These are phyloP conservation scores for Ischnus inquisitorius DNA, from an alignment of 2,888 invertebrate genomes.

Conservation along the genomic window DNA sequence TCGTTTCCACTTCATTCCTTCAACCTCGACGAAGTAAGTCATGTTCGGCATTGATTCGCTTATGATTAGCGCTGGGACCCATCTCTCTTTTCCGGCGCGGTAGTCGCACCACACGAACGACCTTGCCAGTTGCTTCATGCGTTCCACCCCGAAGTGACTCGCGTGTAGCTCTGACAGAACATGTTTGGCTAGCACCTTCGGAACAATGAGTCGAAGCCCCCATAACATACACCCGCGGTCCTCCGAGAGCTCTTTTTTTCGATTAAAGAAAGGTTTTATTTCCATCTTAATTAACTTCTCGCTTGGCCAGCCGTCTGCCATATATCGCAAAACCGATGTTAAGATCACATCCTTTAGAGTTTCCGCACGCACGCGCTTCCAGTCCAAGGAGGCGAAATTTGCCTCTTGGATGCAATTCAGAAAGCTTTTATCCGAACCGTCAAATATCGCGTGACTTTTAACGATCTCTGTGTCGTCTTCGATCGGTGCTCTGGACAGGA, in stretches of 20 bases:
- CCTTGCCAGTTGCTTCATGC: constrained; percentile 65
- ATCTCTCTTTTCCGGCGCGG: background rate
- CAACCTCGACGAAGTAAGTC: too few species aligned
- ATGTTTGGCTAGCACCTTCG: constrained; percentile 25
- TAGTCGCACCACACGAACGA: constrained; percentile 67
- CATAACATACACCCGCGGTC: constrained; percentile 61
- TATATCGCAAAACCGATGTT: constrained; percentile 7
- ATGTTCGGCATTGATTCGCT: too few species aligned
- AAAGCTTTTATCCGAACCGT: constrained; percentile 11
- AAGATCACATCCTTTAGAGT: constrained; percentile 28
- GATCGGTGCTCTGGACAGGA: constrained; percentile 47
- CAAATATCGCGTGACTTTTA: background rate
- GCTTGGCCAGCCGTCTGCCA: constrained; percentile 58
- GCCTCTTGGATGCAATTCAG: constrained; percentile 14
- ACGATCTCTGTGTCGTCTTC: background rate
- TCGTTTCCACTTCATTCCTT: too few species aligned
- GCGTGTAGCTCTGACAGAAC: constrained; percentile 61
- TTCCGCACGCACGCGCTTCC: background rate
- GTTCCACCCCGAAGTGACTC: constrained; percentile 54
- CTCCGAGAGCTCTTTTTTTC: constrained; percentile 51
- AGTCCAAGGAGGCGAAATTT: constrained; percentile 19
- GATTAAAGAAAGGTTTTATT: constrained; percentile 25
- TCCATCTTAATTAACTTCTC: constrained; percentile 25
- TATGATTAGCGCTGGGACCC: too few species aligned
- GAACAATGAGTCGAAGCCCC: constrained; percentile 62